Percentiles rank a stretch among this genome's conserved stretches.
phyloP scores from a whole-genome alignment of 1,140 invertebrate species.

The Bombus confusus region DNA sequence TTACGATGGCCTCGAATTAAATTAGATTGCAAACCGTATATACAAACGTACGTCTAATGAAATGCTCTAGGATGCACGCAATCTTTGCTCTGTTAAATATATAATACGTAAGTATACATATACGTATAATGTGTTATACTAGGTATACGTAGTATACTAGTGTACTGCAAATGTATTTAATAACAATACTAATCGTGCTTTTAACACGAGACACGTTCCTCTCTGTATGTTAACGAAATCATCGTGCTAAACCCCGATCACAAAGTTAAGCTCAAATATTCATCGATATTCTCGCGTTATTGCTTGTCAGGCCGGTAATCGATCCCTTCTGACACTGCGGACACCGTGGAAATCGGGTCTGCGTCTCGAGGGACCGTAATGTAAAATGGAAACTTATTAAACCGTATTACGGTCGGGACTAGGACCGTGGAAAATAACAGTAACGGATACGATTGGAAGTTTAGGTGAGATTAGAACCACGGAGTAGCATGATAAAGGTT shows the following conservation, averaged over 20 bases:
- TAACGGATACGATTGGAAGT: conserved; percentile 42
- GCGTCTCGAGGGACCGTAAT: neutral
- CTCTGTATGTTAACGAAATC: too few relatives aligned
- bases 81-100: neutral
- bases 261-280: neutral
- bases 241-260: too few relatives aligned
- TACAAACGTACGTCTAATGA: neutral
- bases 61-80: neutral
- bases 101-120: neutral
- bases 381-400: conserved; percentile 32
- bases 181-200: too few relatives aligned
- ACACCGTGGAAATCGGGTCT: conserved; percentile 12
- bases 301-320: neutral
- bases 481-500: conserved; percentile 24
- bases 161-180: too few relatives aligned
- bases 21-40: neutral
- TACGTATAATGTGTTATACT: neutral
- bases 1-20: neutral
- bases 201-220: too few relatives aligned
- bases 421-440: conserved; percentile 3
- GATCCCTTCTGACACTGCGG: neutral
- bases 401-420: conserved; percentile 15
- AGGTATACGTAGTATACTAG: too few relatives aligned
- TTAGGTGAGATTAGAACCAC: conserved; percentile 43
- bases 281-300: neutral